Conservation (phyloP, 2,888 invertebrate genomes). For the Pheosia gnoma region DNA sequence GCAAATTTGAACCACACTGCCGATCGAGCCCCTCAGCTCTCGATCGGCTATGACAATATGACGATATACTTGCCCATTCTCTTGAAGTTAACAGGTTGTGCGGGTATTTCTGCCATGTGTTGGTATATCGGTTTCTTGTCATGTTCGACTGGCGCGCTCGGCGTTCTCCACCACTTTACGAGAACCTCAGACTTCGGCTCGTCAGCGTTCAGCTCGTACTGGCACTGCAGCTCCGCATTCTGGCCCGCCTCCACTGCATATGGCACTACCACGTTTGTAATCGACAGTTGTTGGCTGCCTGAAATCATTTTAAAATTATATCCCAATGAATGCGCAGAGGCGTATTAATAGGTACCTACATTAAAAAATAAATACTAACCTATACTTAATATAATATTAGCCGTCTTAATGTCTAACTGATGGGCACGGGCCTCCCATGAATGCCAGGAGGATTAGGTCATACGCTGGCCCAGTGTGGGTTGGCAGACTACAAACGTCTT, state of each 20-base stretch:
- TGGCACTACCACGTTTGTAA: conserved; percentile 67
- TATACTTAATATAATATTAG: no score
- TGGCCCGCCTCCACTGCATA: conserved; percentile 50
- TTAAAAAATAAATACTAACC: no score
- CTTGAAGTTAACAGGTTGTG: conserved; percentile 36
- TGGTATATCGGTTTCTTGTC: conserved; percentile 59
- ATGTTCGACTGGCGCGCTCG: conserved; percentile 41
- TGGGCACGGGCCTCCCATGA: no score
- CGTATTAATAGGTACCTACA: no score
- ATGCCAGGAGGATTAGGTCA: no score
- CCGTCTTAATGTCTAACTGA: no score
- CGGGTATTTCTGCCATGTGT: conserved; percentile 45
- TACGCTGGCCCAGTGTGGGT: no score
- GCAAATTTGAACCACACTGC: no score
- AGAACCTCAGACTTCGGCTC: conserved; percentile 46
- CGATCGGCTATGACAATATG: not conserved
- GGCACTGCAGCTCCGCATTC: conserved; percentile 57
- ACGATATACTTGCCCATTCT: conserved; percentile 47
- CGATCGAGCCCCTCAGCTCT: no score
- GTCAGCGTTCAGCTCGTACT: conserved; percentile 40
- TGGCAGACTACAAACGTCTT: no score
- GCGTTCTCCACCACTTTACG: conserved; percentile 74
- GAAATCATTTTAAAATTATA: conserved; percentile 29
- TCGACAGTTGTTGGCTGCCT: conserved; percentile 64
- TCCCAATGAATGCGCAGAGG: no score